Conservation (phyloP, 2,113 vertebrate genomes). For the Poicephalus meyeri region DNA sequence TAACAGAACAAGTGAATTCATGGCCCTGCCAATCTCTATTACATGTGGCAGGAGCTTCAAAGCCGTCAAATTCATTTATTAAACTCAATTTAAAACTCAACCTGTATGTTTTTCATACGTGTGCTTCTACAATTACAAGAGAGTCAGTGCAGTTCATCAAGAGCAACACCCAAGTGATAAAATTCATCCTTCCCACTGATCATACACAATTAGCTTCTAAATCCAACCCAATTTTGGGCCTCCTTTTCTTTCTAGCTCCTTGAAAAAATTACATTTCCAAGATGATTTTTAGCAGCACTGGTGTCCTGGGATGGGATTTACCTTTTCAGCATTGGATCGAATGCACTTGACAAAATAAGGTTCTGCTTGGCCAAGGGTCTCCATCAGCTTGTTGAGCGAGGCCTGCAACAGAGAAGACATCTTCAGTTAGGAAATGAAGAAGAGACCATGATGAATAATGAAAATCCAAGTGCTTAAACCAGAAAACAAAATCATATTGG, state of each 20-base stretch:
- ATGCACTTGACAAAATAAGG: constrained; percentile 99
- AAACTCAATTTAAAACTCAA: neutral
- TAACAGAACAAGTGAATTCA: neutral
- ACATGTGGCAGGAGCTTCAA: neutral
- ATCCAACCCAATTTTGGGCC: neutral
- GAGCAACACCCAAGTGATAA: neutral
- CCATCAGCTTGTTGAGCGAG: constrained; percentile 96
- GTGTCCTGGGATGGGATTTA: constrained; percentile 35
- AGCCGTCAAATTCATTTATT: neutral
- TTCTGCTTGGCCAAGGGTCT: constrained; percentile 95
- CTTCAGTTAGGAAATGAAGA: neutral
- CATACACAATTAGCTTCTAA: neutral
- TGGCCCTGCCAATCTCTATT: neutral
- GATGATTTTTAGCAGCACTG: neutral
- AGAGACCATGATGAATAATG: neutral
- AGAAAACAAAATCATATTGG: neutral
- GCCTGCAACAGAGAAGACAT: constrained; percentile 75
- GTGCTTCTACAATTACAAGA: neutral
- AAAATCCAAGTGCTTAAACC: neutral
- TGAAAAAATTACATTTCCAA: neutral
- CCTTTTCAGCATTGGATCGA: constrained; percentile 98
- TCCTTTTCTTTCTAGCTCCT: neutral
- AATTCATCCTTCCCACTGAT: neutral
- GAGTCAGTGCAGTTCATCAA: neutral
- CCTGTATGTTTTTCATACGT: neutral